These are phyloP conservation scores for Hirudinaria manillensis DNA, from an alignment of 2,888 invertebrate genomes.

Conservation along the genomic window DNA sequence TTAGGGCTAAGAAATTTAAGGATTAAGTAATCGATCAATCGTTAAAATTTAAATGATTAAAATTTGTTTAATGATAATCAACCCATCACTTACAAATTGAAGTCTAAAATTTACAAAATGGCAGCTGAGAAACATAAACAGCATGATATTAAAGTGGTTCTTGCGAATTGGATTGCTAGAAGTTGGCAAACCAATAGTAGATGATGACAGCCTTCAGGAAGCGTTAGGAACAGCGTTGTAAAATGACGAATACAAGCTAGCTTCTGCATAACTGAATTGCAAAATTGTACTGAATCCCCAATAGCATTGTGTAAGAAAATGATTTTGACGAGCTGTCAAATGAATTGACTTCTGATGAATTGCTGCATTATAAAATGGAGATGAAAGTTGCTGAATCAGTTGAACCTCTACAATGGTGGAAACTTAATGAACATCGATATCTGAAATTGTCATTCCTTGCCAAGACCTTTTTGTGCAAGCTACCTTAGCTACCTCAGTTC, in stretches of 20 bases:
- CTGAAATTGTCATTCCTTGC: background rate
- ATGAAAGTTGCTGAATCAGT: background rate
- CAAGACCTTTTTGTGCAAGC: too few species aligned
- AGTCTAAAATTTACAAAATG: too few species aligned
- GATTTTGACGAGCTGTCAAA: background rate
- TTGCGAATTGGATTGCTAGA: too few species aligned
- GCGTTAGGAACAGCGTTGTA: constrained; percentile 11
- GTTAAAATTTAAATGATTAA: background rate
- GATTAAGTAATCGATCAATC: background rate
- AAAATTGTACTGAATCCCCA: constrained; percentile 10
- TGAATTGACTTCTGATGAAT: constrained; percentile 1
- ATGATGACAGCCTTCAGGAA: constrained; percentile 15
- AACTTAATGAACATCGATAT: constrained; percentile 8
- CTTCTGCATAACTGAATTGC: constrained; percentile 17
- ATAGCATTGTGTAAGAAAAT: constrained; percentile 11
- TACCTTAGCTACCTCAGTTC: too few species aligned
- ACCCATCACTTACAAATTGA: too few species aligned
- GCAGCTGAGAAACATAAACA: too few species aligned
- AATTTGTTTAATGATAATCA: background rate
- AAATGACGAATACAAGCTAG: constrained; percentile 19
- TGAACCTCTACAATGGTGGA: background rate
- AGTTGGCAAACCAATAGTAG: constrained; percentile 22
- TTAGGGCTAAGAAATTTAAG: background rate
- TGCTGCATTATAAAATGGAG: background rate
- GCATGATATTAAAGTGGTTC: too few species aligned